Conservation (phyloP, 2,113 vertebrate species). For the Trematocara variabile region DNA sequence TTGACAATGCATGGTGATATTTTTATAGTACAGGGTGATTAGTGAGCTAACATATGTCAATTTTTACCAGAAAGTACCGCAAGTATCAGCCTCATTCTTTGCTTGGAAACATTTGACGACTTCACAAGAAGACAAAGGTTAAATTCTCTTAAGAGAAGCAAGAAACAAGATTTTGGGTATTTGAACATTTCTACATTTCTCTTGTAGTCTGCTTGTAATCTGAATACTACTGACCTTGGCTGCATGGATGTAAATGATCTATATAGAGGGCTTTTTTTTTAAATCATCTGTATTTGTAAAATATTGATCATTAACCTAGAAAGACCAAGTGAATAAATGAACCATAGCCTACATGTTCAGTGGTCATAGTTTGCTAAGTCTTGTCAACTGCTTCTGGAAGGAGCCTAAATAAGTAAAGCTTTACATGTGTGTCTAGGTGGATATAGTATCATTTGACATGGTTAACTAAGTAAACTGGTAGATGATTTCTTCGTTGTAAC, state of each 20-base stretch:
- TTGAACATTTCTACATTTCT: not conserved
- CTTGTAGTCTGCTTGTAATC: not conserved
- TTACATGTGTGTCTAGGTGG: not conserved
- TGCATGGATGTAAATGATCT: not conserved
- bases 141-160: not conserved
- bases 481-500: not conserved
- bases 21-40: not conserved
- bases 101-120: not conserved
- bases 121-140: not conserved
- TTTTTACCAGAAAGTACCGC: not conserved
- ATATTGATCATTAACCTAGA: not conserved
- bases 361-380: not conserved
- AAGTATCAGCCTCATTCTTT: not conserved
- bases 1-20: not conserved
- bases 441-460: not conserved
- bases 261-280: not conserved
- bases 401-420: not conserved
- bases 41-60: not conserved
- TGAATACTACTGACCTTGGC: not conserved
- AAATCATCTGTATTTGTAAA: not conserved
- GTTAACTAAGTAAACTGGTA: not conserved
- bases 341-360: rapidly evolving
- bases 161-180: rapidly evolving
- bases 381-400: rapidly evolving
- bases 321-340: not conserved